Conservation (phyloP, 2,888 invertebrate genomes). For the Lysandra bellargus region DNA sequence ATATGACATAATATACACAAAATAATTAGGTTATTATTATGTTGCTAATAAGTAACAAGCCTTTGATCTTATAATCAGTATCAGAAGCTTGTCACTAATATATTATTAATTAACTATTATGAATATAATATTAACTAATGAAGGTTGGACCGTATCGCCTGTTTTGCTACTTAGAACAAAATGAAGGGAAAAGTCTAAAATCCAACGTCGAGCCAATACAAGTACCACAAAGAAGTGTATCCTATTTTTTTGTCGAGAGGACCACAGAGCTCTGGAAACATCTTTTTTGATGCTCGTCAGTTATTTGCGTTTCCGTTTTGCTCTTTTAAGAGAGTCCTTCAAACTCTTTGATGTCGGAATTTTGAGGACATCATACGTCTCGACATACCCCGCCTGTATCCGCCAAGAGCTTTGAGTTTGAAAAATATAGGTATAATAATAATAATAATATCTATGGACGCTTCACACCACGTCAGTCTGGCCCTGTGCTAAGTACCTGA, state of each 20-base stretch:
- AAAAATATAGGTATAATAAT: not conserved
- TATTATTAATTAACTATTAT: not conserved
- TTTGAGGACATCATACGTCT: constrained; percentile 42
- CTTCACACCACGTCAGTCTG: no score
- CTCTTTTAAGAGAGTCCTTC: constrained; percentile 49
- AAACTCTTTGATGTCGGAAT: constrained; percentile 52
- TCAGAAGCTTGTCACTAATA: not conserved
- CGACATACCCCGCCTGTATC: constrained; percentile 32
- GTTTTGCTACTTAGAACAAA: not conserved
- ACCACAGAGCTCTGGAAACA: constrained; percentile 36
- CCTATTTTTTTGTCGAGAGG: constrained; percentile 37
- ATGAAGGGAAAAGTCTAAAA: not conserved
- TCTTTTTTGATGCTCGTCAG: constrained; percentile 37
- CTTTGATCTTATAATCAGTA: not conserved
- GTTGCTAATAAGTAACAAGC: not conserved
- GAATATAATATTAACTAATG: not conserved
- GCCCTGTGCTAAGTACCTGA: no score
- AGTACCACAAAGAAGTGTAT: constrained; percentile 39
- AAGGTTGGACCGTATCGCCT: not conserved
- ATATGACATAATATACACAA: not conserved
- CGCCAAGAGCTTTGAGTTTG: not conserved
- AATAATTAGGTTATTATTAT: not conserved
- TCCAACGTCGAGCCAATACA: constrained; percentile 16
- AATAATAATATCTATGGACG: no score
- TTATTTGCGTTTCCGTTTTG: constrained; percentile 46